phyloP scores from a whole-genome alignment of 2,888 invertebrate species.

The Chesias legatella region DNA sequence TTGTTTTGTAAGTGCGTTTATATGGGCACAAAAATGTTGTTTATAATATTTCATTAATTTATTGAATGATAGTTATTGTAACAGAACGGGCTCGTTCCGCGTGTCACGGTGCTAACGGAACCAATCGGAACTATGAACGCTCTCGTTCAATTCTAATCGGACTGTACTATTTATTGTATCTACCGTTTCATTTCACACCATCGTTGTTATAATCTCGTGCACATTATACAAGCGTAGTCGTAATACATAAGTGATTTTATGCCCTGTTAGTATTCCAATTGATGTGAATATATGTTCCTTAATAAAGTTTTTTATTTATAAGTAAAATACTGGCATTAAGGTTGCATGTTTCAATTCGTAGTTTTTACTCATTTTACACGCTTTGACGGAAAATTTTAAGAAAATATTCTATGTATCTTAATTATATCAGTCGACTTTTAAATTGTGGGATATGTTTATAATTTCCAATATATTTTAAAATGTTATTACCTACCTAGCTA shows the following conservation, averaged over 20 bases:
- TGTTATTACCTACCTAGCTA: constrained; percentile 46
- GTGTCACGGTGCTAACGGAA: constrained; percentile 13
- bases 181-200: too few relatives aligned
- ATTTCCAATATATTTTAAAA: constrained; percentile 57
- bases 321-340: constrained; percentile 71
- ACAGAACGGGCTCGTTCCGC: constrained; percentile 1
- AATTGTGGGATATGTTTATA: constrained; percentile 44
- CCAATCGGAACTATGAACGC: constrained; percentile 4
- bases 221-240: constrained; percentile 26
- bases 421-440: constrained; percentile 32
- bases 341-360: constrained; percentile 48
- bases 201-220: constrained; percentile 27
- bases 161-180: neutral
- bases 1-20: constrained; percentile 43
- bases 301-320: constrained; percentile 70
- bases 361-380: constrained; percentile 30
- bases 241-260: constrained; percentile 31
- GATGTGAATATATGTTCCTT: constrained; percentile 59
- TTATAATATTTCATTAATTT: constrained; percentile 25
- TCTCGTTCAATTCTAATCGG: neutral
- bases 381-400: constrained; percentile 23
- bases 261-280: constrained; percentile 37
- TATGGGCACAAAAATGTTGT: constrained; percentile 45
- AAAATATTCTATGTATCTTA: constrained; percentile 28
- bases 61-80: constrained; percentile 3